Base-by-base conservation (phyloP, 1,140 invertebrate species). In the Wiebesia pumilae region DNA sequence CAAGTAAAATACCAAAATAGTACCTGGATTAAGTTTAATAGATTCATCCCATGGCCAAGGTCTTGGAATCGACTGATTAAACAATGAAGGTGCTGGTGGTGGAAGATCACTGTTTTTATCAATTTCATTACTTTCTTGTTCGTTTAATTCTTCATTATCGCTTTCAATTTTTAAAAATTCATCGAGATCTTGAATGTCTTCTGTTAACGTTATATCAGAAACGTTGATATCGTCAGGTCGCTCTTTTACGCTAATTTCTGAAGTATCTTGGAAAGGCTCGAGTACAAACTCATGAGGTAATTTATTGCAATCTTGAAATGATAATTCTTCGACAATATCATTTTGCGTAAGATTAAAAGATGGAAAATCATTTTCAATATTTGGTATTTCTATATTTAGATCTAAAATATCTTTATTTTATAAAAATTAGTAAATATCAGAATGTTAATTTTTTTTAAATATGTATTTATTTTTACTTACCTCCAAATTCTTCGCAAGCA, bases 41-140 rank as follows among this genome's bases (percentile, higher is more conserved):
- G 81, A 83, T 73, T 89, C 81, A 75, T 87, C 86, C 82, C 82
- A 87, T 58, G 86, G 86, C 83, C 82, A 87, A 47, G 86, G 82
- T 43, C 69, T 87, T 14, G 38, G 27, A 30, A 21, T 38, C 30
- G 78, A 67, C 35, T 71, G 71, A 27, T 6, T 69, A 79, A 87
- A 85, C 14, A 78, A 47, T 12, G 87, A 87, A 40, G 83, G 83
- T 27, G 7, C 0, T 24, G 87, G 69, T 69, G 40, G 54, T 47
- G 87, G 83, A 62, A 87, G 58, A 19, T 87, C 78, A 67, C 81
- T 51, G 35, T 12, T 75, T 30, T 84, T 84, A 35, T 62, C 38
- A 80, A 7, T 69, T 62, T 87, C 47, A 81, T 81, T 73, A 51
- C 7, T 14, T 35, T 84, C 19, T 62, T 43, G 24, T 6, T 84